Evolutionary conservation across 2,797 vertebrate species (phyloP).

Genomic region (Notoglanidium macrostoma): DNA sequence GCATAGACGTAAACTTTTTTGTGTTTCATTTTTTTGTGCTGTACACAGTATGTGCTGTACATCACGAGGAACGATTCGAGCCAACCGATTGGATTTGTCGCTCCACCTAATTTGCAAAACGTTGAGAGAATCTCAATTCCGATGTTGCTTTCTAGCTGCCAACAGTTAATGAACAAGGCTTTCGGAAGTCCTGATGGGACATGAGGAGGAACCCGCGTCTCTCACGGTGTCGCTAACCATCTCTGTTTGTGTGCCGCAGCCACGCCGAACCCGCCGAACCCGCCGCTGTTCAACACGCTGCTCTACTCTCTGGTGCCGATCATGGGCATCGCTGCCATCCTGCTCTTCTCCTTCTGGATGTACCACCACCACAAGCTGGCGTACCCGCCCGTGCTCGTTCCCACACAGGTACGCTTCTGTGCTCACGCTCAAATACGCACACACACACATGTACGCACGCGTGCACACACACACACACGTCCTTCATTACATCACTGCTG

Average conservation of each 20-base stretch:
- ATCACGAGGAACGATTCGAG: not conserved
- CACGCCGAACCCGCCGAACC: conserved; percentile 90
- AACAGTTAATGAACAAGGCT: not conserved
- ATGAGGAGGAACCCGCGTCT: not conserved
- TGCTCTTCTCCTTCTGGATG: conserved; percentile 97
- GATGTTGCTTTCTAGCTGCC: not conserved
- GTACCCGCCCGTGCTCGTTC: conserved; percentile 94
- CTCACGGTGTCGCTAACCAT: not conserved
- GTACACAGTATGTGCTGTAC: too few relatives aligned
- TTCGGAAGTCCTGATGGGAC: not conserved
- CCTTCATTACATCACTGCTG: not conserved
- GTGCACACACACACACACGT: not conserved
- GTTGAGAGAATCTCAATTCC: not conserved
- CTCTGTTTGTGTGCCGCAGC: conserved; percentile 69
- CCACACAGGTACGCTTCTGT: conserved; percentile 87
- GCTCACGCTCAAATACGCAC: not conserved
- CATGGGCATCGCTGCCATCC: conserved; percentile 89
- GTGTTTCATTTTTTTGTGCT: not conserved
- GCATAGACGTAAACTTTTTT: not conserved
- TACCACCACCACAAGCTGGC: conserved; percentile 97
- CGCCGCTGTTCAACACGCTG: conserved; percentile 90
- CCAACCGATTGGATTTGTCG: not conserved
- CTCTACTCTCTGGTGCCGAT: conserved; percentile 96
- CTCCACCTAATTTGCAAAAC: not conserved
- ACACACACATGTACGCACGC: not conserved